These are phyloP conservation scores for Dicaeum eximium DNA, from an alignment of 2,113 vertebrate species.

Conservation along the genomic window DNA sequence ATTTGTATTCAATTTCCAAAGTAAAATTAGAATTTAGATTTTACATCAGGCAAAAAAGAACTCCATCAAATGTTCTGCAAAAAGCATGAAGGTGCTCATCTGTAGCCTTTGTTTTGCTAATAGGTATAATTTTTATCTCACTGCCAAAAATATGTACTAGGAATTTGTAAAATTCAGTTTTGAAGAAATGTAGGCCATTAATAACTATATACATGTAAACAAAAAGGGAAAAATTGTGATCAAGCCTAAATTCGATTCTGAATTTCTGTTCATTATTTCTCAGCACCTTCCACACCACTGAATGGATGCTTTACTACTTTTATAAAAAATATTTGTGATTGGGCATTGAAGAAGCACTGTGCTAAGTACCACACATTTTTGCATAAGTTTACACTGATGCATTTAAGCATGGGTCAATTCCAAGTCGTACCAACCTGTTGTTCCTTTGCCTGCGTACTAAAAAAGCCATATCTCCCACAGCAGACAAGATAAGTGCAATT, in stretches of 20 bases:
- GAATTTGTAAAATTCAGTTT: not conserved
- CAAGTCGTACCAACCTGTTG: not conserved
- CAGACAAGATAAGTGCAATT: not conserved
- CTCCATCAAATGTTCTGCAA: not conserved
- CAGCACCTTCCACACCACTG: not conserved
- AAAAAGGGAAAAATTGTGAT: not conserved
- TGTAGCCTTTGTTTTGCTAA: not conserved
- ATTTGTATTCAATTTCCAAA: not conserved
- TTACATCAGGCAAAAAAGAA: not conserved
- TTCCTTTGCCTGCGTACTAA: not conserved
- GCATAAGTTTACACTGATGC: not conserved
- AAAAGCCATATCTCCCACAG: not conserved
- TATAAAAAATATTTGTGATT: not conserved
- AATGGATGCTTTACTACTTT: not conserved
- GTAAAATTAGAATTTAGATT: not conserved
- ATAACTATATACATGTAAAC: not conserved
- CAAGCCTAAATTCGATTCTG: not conserved
- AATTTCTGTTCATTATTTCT: not conserved
- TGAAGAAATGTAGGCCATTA: not conserved
- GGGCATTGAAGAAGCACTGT: not conserved
- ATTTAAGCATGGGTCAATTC: not conserved
- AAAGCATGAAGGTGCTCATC: not conserved
- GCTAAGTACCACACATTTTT: not conserved
- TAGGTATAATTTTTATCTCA: not conserved
- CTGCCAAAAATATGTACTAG: not conserved